Evolutionary conservation across 2,888 invertebrate genomes (phyloP), one percentile per base, ranked within the genome.

Genomic region (Vesta saturnalis): DNA sequence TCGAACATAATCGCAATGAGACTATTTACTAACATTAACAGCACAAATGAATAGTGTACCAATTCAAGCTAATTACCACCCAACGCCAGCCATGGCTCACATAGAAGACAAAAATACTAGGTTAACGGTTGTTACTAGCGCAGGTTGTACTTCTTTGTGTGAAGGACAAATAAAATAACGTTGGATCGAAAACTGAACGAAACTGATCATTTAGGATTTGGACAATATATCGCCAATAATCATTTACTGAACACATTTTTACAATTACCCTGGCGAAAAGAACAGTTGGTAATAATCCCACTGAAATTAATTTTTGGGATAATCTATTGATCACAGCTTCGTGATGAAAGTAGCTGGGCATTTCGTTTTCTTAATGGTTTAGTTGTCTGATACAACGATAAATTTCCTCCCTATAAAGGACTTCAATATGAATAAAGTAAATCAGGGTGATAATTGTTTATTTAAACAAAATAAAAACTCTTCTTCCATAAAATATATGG

Each of bases 31-130:
- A 89, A 89, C 60, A 90, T 96, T 63, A 87, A 89, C 68, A 95
- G 91, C 76, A 88, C 87, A 0, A 90, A 92, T 77, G 88, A 89
- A 46, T 97, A 96, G 84, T 97, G 91, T 79, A 16, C 98, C 99
- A 0, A 81, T 97, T 0, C 99, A 99, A 86, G 99, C 94, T 0
- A 97, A 99, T 85, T 97, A 92, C 83, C 99, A 99, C 85, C 99
- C 99, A 0, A 90, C 99, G 83, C 92, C 98, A 0, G 88, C 93
- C 0, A 90, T 91, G 73, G 92, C 93, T 0, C 98, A 92, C 81
- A 92, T 99, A 57, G 94, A 98, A 85, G 93, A 95, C 81, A 87
- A 88, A 1, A 82, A 81, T 39, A 83, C 86, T 1, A 86, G 97
- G 15, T 83, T 97, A 74, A 92, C 94, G 0, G 77, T 97, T 3